Base-by-base conservation (phyloP, 1,140 invertebrate genomes). In the Drosophila pruinosa region DNA sequence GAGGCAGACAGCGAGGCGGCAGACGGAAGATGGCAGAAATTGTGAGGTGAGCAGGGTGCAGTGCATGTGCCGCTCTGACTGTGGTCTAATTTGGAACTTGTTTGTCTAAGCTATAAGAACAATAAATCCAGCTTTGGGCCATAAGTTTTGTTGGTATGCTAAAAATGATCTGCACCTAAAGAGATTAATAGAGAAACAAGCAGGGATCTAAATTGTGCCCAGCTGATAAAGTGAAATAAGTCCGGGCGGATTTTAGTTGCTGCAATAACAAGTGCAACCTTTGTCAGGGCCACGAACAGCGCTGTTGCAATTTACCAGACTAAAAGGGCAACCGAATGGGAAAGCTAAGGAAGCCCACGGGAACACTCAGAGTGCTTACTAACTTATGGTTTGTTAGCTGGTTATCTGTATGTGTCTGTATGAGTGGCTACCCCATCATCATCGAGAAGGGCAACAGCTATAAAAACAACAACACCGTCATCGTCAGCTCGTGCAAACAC, bases 401-500 rank as follows among this genome's bases (percentile, higher is more conserved):
- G 19, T 45, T 22, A n/a, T 24, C 19, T 34, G 8, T 54, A 3
- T 59, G 17, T 41, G 17, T 21, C 4, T 61, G 43, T 34, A 6
- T 21, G 14, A 53, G 34, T 26, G 21, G 24, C 38, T 54, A 38
- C 58, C 50, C 22, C 50, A 39, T 21, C 24, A 26, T 12, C 59
- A 63, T 38, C 59, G 39, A n/a, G n/a, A n/a, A n/a, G n/a, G n/a
- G 14, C 64, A 69, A 36, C 57, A 4, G 10, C n/a, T 0, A 15
- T 24, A 50, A 8, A 8, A 50, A 8, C 47, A 28, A 7, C 22
- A 24, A 14, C 48, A 64, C 28, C 53, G 41, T 41, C 64, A 69
- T 47, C 65, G 41, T 22, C 36, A 53, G 52, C 24, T 34, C 74
- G 53, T 83, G 80, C 75, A 83, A 79, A 77, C 75, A 78, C 65